These are phyloP conservation scores for Cecropterus lyciades DNA, from an alignment of 1,140 invertebrate species.

Conservation along the genomic window DNA sequence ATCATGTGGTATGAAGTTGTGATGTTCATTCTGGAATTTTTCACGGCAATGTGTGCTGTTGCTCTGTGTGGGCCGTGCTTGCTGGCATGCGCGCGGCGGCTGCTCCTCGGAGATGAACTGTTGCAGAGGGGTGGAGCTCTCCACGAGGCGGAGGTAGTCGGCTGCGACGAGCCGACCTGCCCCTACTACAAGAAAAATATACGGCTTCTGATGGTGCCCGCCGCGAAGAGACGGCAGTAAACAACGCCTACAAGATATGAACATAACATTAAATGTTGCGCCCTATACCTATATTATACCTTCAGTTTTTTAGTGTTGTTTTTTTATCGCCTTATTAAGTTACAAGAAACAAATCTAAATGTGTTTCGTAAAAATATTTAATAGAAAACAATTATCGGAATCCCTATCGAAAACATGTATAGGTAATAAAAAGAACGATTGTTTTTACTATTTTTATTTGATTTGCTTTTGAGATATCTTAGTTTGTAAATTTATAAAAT, in stretches of 20 bases:
- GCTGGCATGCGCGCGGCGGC: slow-evolving; percentile 63
- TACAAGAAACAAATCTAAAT: no score
- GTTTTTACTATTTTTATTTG: no score
- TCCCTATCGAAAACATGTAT: no score
- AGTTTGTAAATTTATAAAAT: no score
- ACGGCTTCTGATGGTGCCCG: slow-evolving; percentile 68
- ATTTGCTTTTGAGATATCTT: no score
- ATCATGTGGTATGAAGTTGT: slow-evolving; percentile 67
- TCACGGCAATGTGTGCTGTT: slow-evolving; percentile 69
- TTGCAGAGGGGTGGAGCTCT: slow-evolving; percentile 51
- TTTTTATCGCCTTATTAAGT: no score
- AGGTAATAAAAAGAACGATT: no score
- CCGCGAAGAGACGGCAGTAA: slow-evolving; percentile 52
- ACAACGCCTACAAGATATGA: slow-evolving; percentile 54
- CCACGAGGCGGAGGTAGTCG: slow-evolving; percentile 67
- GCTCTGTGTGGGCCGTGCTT: slow-evolving; percentile 71
- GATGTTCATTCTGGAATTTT: slow-evolving; percentile 71
- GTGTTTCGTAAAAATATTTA: no score
- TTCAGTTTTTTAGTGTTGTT: no score
- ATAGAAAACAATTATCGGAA: no score
- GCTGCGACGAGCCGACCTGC: slow-evolving; percentile 73
- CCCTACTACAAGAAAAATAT: slow-evolving; percentile 78
- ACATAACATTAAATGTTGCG: no score
- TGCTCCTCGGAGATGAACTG: slow-evolving; percentile 66
- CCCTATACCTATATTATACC: no score